Conservation (phyloP, 1,140 invertebrate genomes). For the Drosophila tani region DNA sequence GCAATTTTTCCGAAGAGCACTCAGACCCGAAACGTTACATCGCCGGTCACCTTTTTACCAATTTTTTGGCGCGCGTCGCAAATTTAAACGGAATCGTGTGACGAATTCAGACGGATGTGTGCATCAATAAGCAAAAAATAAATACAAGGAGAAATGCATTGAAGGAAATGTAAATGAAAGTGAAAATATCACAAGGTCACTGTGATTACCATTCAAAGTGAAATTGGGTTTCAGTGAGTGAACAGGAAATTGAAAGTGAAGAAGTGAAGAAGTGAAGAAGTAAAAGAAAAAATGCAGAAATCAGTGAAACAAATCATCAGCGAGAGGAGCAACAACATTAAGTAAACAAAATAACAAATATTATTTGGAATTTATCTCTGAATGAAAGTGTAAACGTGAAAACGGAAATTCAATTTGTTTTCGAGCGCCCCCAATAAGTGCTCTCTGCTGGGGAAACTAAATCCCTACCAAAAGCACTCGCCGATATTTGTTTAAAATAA, state of each 20-base stretch:
- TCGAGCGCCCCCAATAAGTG: constrained; percentile 17
- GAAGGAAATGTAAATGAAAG: background rate
- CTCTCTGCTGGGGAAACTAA: constrained; percentile 9
- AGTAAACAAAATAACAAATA: constrained; percentile 27
- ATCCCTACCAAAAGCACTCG: background rate
- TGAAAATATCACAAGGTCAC: background rate
- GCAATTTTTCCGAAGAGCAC: background rate
- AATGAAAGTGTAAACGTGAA: constrained; percentile 30
- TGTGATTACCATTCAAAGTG: background rate
- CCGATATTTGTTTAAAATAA: constrained; percentile 34
- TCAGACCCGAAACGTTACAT: background rate
- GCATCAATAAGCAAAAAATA: background rate
- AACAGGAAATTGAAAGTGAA: constrained; percentile 8
- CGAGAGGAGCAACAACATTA: background rate
- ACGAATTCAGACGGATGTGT: background rate
- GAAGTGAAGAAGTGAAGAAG: background rate
- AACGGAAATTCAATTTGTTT: constrained; percentile 50
- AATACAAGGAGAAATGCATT: background rate
- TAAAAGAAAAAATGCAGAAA: background rate
- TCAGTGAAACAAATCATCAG: constrained; percentile 7
- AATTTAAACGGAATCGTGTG: background rate
- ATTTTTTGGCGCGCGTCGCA: constrained; percentile 1
- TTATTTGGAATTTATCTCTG: constrained; percentile 27
- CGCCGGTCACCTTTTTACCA: background rate
- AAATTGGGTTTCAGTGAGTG: background rate